Conservation (phyloP, 2,113 vertebrate species). For the Chionis minor region DNA sequence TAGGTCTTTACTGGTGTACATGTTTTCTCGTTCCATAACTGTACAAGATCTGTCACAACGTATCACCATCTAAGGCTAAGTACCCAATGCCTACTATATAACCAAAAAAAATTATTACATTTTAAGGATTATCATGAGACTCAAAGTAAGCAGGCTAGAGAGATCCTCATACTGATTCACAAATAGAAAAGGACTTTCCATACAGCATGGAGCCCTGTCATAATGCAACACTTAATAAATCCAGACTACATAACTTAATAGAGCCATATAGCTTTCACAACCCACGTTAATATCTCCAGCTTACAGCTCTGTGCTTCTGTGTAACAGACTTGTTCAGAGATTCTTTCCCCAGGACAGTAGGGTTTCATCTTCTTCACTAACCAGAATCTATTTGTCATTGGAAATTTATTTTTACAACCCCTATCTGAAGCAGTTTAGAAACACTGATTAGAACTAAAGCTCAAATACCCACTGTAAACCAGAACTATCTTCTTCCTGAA, state of each 20-base stretch:
- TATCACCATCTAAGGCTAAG: rapidly evolving
- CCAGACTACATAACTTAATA: rapidly evolving
- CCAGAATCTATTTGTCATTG: neutral
- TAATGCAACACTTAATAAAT: neutral
- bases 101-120: neutral
- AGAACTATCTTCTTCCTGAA: neutral
- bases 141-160: neutral
- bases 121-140: neutral
- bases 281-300: neutral
- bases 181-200: neutral
- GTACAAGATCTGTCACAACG: neutral
- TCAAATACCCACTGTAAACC: neutral
- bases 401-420: neutral
- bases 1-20: neutral
- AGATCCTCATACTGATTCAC: neutral
- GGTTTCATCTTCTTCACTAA: neutral
- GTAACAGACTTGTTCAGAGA: neutral
- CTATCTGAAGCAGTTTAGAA: neutral
- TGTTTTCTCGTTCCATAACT: neutral
- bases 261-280: neutral
- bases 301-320: neutral
- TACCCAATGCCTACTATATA: neutral
- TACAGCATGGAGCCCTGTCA: rapidly evolving
- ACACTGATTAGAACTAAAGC: neutral
- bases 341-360: neutral